Conservation (phyloP, 2,888 invertebrate species). For the Chalcis sispes region DNA sequence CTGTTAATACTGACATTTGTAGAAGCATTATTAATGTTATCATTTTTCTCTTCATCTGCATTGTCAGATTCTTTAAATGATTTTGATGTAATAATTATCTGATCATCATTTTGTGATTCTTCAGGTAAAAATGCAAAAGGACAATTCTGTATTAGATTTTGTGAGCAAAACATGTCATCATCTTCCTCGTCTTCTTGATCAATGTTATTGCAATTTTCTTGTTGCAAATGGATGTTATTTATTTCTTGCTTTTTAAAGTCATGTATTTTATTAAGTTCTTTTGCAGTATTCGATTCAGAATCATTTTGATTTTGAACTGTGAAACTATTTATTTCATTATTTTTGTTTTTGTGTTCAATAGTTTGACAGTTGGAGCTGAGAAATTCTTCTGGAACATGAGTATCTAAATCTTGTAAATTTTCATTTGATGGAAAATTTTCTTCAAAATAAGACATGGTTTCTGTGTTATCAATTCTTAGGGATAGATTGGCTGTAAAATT, state of each 20-base stretch:
- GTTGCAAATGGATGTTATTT: no score
- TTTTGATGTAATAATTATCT: background rate
- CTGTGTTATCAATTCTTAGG: slow-evolving; percentile 11
- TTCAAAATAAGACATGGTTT: slow-evolving; percentile 11
- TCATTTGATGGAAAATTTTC: background rate
- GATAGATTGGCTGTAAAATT: slow-evolving; percentile 10
- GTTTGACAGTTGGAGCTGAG: slow-evolving; percentile 2
- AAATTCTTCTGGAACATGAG: background rate
- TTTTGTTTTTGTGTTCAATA: background rate
- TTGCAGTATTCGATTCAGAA: slow-evolving; percentile 48
- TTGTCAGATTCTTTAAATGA: slow-evolving; percentile 20
- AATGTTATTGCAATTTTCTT: no score
- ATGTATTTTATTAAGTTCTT: slow-evolving; percentile 42
- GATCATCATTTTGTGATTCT: slow-evolving; percentile 35
- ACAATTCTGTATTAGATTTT: slow-evolving; percentile 50
- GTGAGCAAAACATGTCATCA: slow-evolving; percentile 52
- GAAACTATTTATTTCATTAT: background rate
- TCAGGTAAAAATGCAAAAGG: slow-evolving; percentile 42
- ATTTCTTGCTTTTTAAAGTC: background rate
- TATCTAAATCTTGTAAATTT: background rate
- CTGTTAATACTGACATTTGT: slow-evolving; percentile 7
- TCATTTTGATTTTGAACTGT: background rate
- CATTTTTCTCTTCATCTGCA: slow-evolving; percentile 29
- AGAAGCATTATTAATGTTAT: slow-evolving; percentile 20
- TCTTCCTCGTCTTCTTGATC: slow-evolving; percentile 39